A percentile compares a stretch with the other conserved stretches of the same genome.
These are phyloP conservation scores for Thereva nobilitata DNA, from an alignment of 2,888 invertebrate species.

Conservation along the genomic window DNA sequence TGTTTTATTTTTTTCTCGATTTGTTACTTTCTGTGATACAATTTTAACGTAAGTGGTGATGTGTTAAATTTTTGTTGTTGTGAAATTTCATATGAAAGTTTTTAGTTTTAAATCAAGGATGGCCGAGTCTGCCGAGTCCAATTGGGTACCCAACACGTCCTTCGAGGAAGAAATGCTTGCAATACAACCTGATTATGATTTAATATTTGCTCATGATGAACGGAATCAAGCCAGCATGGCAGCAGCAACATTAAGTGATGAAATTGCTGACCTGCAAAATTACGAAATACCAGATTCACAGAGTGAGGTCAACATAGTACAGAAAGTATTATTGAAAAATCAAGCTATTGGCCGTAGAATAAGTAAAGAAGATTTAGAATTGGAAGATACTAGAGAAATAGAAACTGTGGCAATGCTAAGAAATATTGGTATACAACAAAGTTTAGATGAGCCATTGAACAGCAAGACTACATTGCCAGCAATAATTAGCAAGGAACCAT, in stretches of 20 bases:
- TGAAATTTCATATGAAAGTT: too few species aligned
- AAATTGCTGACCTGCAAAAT: constrained; percentile 39
- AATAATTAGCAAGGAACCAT: constrained; percentile 40
- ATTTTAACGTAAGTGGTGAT: too few species aligned
- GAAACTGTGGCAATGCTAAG: constrained; percentile 53
- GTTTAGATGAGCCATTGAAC: constrained; percentile 44
- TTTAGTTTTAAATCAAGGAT: too few species aligned
- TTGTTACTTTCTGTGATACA: too few species aligned
- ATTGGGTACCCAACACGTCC: constrained; percentile 48
- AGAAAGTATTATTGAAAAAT: constrained; percentile 48
- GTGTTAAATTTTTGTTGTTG: too few species aligned
- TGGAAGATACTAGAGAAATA: constrained; percentile 46
- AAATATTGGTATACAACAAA: constrained; percentile 48
- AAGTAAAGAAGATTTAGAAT: constrained; percentile 49
- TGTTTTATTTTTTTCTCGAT: too few species aligned
- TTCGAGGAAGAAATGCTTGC: constrained; percentile 53
- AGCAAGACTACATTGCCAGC: constrained; percentile 45
- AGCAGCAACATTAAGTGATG: constrained; percentile 37
- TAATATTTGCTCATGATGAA: constrained; percentile 45
- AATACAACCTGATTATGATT: constrained; percentile 50
- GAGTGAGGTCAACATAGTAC: constrained; percentile 43
- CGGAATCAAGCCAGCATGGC: constrained; percentile 39
- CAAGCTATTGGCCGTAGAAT: constrained; percentile 51
- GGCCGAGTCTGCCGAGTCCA: too few species aligned
- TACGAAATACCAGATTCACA: constrained; percentile 30